A percentile compares a stretch with the other conserved stretches of the same genome.
phyloP scores from a whole-genome alignment of 2,797 vertebrate species.

The Pseudocheirus occidentalis region DNA sequence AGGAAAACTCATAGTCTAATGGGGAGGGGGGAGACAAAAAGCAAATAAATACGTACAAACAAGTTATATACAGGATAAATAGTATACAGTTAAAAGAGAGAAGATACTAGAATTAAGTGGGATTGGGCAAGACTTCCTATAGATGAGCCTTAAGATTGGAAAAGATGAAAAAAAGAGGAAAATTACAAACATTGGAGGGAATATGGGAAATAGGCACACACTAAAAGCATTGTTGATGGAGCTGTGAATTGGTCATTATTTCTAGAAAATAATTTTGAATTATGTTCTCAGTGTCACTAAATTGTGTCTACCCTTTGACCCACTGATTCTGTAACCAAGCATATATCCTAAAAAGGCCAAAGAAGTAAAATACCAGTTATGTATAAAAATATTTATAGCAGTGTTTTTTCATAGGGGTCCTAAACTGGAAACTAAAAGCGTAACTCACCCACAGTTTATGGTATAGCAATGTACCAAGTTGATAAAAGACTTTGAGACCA shows the following conservation, averaged over 20 bases:
- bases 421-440: too few species aligned
- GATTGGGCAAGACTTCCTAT: neutral
- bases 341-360: too few species aligned
- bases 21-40: neutral
- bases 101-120: neutral
- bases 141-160: neutral
- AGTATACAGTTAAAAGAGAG: neutral
- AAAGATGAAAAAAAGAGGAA: neutral
- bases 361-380: too few species aligned
- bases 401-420: too few species aligned
- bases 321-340: too few species aligned
- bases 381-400: too few species aligned
- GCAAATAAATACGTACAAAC: neutral
- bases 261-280: neutral
- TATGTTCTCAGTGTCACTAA: too few species aligned
- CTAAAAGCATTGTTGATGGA: neutral
- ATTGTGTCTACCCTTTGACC: too few species aligned
- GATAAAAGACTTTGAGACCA: too few species aligned
- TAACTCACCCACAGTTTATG: too few species aligned
- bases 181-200: neutral
- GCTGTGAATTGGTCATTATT: neutral
- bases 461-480: too few species aligned
- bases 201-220: too few species aligned
- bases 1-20: neutral
- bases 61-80: neutral